phyloP scores from a whole-genome alignment of 2,113 vertebrate genomes.

The Osmerus eperlanus region DNA sequence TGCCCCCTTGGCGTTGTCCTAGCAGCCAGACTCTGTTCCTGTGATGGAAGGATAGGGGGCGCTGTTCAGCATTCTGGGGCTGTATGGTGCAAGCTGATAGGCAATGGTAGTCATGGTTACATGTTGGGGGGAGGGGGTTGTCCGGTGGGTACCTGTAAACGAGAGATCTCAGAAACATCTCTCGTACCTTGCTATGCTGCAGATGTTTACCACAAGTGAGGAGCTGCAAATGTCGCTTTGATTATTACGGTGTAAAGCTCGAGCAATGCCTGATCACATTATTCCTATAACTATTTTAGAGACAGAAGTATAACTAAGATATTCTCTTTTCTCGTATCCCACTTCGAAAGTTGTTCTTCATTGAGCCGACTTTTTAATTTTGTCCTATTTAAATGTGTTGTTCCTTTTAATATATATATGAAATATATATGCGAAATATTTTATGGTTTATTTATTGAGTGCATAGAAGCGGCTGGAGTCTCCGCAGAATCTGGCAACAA shows the following conservation, averaged over 20 bases:
- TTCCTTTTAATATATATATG: conserved; percentile 64
- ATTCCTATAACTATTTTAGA: conserved; percentile 79
- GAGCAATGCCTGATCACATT: conserved; percentile 79
- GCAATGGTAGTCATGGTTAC: conserved; percentile 31
- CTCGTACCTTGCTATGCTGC: conserved; percentile 92
- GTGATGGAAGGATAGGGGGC: conserved; percentile 25
- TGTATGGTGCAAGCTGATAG: conserved; percentile 40
- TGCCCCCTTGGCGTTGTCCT: not conserved
- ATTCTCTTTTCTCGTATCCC: conserved; percentile 61
- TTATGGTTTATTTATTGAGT: conserved; percentile 81
- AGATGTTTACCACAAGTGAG: conserved; percentile 81
- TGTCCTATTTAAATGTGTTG: conserved; percentile 78
- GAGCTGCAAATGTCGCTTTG: conserved; percentile 80
- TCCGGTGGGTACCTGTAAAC: conserved; percentile 32
- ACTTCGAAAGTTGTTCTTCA: conserved; percentile 63
- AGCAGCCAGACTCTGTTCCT: conserved; percentile 34
- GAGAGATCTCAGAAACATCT: conserved; percentile 67
- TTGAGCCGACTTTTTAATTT: conserved; percentile 72
- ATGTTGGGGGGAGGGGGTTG: conserved; percentile 18
- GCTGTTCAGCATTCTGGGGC: conserved; percentile 38
- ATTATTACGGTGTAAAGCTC: conserved; percentile 79
- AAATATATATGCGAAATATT: conserved; percentile 77
- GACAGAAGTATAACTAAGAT: conserved; percentile 66
- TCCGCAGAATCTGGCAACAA: conserved; percentile 57
- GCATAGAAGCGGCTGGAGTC: conserved; percentile 65